Evolutionary conservation across 2,113 vertebrate species (phyloP), one percentile per base, ranked within the genome.

Genomic region (Nothoprocta perdicaria): DNA sequence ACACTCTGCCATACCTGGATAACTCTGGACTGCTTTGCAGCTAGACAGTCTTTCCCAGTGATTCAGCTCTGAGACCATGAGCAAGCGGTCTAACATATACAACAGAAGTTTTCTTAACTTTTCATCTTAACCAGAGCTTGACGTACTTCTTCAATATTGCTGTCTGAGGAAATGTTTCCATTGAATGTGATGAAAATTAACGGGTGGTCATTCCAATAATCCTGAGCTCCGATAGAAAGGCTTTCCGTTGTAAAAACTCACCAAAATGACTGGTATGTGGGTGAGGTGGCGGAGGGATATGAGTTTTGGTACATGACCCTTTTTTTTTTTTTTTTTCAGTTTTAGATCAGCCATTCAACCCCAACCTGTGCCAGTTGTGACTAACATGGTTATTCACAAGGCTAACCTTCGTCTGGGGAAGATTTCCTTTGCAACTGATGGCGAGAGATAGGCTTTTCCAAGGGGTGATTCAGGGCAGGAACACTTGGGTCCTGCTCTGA

Each of bases 51-150:
- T 88, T 94, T 87, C 55, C 81, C 72, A 84, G 76, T 97, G 95
- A 97, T 86, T 97, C 96, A 97, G 69, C 89, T 85, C 13, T 2
- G 27, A 86, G 92, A 76, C 88, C 86, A 88, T 95, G 84, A 95
- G 90, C 96, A 66, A 93, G 91, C 31, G 63, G 80, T 19, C 38
- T 87, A 86, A 91, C 26, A 12, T 96, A 95, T 94, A 94, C 94
- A 89, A 77, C 84, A 91, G 62, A 88, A 79, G 63, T 95, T 95
- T 95, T 93, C 85, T 95, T 96, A 95, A 96, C 72, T 94, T 95
- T 80, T 95, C 76, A 85, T 93, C 89, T 93, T 95, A 95, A 94
- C 87, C 92, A 95, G 80, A 85, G n/a, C 41, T 91, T 95, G 94
- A 94, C 35, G 7, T 86, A 50, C 45, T 86, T 53, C 87, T 91